These are phyloP conservation scores for Melieria crassipennis DNA, from an alignment of 2,888 invertebrate genomes.

Conservation along the genomic window DNA sequence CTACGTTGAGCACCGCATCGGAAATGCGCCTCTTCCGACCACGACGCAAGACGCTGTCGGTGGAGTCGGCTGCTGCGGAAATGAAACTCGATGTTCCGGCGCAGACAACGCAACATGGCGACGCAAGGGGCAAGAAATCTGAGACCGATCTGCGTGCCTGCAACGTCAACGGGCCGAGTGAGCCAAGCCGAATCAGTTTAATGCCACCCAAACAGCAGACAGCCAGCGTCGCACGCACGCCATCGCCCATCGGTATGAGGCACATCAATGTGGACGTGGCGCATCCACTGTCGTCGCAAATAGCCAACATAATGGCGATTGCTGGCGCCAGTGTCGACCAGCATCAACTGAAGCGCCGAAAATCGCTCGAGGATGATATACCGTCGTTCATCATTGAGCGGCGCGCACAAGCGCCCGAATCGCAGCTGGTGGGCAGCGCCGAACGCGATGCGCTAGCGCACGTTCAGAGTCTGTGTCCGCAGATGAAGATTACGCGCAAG, in stretches of 20 bases:
- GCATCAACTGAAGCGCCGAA: neutral
- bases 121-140: conserved; percentile 1
- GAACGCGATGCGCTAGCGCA: conserved; percentile 45
- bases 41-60: conserved; percentile 7
- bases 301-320: conserved; percentile 44
- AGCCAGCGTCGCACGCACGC: neutral
- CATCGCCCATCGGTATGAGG: conserved; percentile 42
- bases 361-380: conserved; percentile 33
- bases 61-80: neutral
- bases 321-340: neutral
- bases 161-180: too few species aligned
- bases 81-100: neutral
- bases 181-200: too few species aligned
- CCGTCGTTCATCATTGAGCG: conserved; percentile 53
- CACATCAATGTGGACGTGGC: conserved; percentile 46
- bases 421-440: conserved; percentile 35
- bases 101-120: neutral
- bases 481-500: conserved; percentile 45
- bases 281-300: conserved; percentile 47
- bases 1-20: neutral
- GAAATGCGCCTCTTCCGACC: conserved; percentile 41
- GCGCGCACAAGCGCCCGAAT: conserved; percentile 50
- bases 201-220: too few species aligned
- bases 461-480: conserved; percentile 45
- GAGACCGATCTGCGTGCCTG: conserved; percentile 8